Evolutionary conservation across 2,113 vertebrate species (phyloP), one percentile per base, ranked within the genome.

Genomic region (Passer domesticus): DNA sequence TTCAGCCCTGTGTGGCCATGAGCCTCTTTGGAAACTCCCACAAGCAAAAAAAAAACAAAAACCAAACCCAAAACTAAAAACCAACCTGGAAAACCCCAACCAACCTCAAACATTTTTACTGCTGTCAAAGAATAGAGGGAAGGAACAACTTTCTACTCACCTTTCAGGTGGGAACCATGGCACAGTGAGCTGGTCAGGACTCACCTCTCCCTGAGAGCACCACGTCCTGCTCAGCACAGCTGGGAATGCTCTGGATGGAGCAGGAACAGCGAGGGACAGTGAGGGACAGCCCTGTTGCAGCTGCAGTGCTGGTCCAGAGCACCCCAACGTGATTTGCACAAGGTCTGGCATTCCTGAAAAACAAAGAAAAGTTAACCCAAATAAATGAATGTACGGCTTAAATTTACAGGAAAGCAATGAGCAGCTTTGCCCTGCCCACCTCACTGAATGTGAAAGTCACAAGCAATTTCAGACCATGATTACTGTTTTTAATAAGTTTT

Each of bases 161-260:
- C 66, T 43, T 53, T 28, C 13, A 77, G 41, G 19, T 9, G 18
- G 15, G 10, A 85, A 14, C 21, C 20, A 10, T 0, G 1, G 25
- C 59, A 31, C 17, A 62, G 19, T 8, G 4, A 56, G 52, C 22
- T 66, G 50, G 12, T 10, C 20, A 1, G 2, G 21, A 63, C 47
- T 88, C 7, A 7, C 9, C 33, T 49, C 33, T 22, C 47, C 21
- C 47, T 46, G 46, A 56, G 49, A 31, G 3, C 28, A 39, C 5
- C 9, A 3, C 0, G 0, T 53, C 67, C 50, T 37, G 43, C 13
- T 58, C 60, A 50, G 39, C 43, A 53, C 64, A 30, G 11, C 7
- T 0, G 0, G 6, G 24, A 67, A 24, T 0, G 1, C 24, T 35
- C 39, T 0, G 11, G 25, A 33, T 13, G 4, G n/a, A 23, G 12